Evolutionary conservation across 2,113 vertebrate species (phyloP).

Genomic region (Zosterops hypoxanthus): DNA sequence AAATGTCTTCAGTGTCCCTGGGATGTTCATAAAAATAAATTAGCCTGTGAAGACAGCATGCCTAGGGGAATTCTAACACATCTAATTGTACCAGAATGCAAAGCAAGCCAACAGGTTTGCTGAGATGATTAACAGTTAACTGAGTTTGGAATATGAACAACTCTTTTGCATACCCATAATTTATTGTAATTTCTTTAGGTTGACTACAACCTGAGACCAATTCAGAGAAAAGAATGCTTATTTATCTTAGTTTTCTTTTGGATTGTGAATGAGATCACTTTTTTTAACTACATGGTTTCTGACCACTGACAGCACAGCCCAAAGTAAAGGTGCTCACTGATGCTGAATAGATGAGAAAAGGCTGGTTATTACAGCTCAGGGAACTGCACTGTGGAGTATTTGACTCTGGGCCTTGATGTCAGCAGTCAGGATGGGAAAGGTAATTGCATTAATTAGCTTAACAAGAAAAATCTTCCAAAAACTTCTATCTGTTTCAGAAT

Average conservation of each 20-base stretch:
- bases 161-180: background rate
- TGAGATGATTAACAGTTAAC: conserved; percentile 56
- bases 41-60: conserved; percentile 28
- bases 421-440: background rate
- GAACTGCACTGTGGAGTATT: background rate
- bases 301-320: background rate
- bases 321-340: background rate
- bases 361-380: background rate
- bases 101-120: conserved; percentile 50
- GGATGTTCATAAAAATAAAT: conserved; percentile 47
- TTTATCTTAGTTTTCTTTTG: conserved; percentile 9
- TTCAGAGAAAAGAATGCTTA: background rate
- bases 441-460: background rate
- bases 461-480: background rate
- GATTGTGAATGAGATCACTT: background rate
- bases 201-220: background rate
- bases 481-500: background rate
- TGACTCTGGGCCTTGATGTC: background rate
- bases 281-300: background rate
- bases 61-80: conserved; percentile 32
- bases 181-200: background rate
- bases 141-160: conserved; percentile 49
- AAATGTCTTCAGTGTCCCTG: conserved; percentile 7
- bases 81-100: background rate
- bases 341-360: background rate